Evolutionary conservation across 2,113 vertebrate species (phyloP).

Genomic region (Tyto alba): DNA sequence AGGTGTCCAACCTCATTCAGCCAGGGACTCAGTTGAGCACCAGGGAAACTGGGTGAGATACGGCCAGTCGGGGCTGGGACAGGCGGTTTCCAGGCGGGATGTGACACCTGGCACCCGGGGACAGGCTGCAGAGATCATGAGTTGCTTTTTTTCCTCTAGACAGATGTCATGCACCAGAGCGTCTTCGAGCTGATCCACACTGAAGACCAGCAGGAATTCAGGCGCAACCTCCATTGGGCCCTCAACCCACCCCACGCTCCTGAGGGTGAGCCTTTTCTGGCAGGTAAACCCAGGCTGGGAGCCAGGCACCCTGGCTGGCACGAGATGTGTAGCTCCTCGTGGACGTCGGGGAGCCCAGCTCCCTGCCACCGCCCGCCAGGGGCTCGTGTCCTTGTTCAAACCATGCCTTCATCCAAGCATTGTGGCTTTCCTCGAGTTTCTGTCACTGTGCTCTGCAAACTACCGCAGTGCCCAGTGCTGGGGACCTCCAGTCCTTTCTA

Average conservation of each 20-base stretch:
- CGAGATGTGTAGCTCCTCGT: fast-evolving
- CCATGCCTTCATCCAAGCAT: not conserved
- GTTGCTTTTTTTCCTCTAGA: slow-evolving; percentile 33
- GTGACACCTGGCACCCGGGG: not conserved
- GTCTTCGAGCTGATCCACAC: slow-evolving; percentile 81
- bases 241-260: slow-evolving; percentile 46
- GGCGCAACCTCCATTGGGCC: slow-evolving; percentile 79
- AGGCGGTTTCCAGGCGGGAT: not conserved
- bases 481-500: not conserved
- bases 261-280: not conserved
- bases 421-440: not conserved
- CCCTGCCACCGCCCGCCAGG: fast-evolving
- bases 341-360: fast-evolving
- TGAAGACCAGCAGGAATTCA: slow-evolving; percentile 80
- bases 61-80: fast-evolving
- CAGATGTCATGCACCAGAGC: slow-evolving; percentile 83
- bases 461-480: not conserved
- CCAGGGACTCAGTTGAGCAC: not conserved
- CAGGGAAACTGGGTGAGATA: not conserved
- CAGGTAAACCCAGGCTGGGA: not conserved
- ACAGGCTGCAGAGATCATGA: not conserved
- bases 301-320: not conserved
- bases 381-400: not conserved
- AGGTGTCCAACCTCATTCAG: not conserved
- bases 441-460: not conserved